Base-by-base conservation (phyloP, 2,888 invertebrate species). In the Cerceris rybyensis region DNA sequence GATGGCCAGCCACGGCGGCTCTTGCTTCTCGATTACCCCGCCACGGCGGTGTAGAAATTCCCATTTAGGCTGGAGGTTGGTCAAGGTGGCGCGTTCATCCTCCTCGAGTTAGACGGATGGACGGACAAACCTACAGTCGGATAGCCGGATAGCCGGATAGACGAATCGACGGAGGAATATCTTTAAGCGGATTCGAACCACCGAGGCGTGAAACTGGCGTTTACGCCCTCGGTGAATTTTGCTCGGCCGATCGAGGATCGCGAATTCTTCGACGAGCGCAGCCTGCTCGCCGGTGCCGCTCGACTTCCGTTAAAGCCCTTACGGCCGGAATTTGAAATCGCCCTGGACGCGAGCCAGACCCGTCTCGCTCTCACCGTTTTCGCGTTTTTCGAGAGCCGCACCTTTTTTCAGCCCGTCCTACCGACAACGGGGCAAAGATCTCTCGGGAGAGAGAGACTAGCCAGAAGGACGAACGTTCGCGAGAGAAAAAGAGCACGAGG, bases 331-430 rank as follows among this genome's bases (percentile, higher is more conserved):
- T 84, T 72, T 75, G 59, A 60, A 75, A 84, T 84, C 74, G 70
- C 66, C 76, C 82, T 84, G 82, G 80, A 82, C 58, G 41, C 7
- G 8, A 59, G 84, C 84, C 84, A 84, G 78, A 4, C 28, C 28
- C 28, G 28, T 28, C 63, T 49, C 41, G 50, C 13, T 39, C 16
- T 46, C 42, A 28, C 57, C 52, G 65, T 66, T 77, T 61, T 28
- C 28, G 28, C 28, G 28, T 28, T 28, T 28, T 28, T 28, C 28
- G 28, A 28, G 28, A 28, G 28, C 28, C 28, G 28, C 28, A 2
- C 28, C 28, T 28, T 28, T 28, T 28, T 28, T 28, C 28, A 28
- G 4, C 28, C 28, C 28, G 28, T 28, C 4, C 28, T 4, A 28
- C 28, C 28, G 46, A 46, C 11, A 46, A 8, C 46, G 46, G 46